A percentile compares a stretch with the other conserved stretches of the same genome.
Conservation (phyloP, 2,113 vertebrate species). For the Crocuta crocuta region DNA sequence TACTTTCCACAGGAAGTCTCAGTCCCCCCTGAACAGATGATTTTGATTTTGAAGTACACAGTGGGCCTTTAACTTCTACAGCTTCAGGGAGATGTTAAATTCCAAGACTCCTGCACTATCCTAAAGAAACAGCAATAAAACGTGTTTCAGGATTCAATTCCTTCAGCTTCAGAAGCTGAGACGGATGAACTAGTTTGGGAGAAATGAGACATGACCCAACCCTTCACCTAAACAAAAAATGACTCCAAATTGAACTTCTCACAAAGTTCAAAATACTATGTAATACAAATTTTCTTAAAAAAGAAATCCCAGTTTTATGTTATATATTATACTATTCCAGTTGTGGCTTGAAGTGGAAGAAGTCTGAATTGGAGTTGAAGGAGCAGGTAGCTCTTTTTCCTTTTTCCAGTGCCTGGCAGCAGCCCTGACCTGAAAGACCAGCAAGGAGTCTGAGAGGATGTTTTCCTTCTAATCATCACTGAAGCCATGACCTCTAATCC, state of each 20-base stretch:
- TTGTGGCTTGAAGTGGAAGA: not conserved
- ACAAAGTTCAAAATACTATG: conserved; percentile 4
- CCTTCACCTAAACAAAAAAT: conserved; percentile 59
- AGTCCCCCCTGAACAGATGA: conserved; percentile 70
- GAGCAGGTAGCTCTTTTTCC: not conserved
- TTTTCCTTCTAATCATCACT: not conserved
- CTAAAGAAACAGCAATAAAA: conserved; percentile 80
- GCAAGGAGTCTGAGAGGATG: not conserved
- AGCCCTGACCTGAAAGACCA: not conserved
- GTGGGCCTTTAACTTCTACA: conserved; percentile 73
- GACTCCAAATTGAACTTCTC: conserved; percentile 51
- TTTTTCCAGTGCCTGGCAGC: not conserved
- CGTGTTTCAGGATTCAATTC: conserved; percentile 64
- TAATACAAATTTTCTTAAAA: not conserved
- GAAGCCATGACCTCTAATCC: not conserved
- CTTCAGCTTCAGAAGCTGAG: conserved; percentile 59
- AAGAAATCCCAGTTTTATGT: not conserved
- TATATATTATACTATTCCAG: not conserved
- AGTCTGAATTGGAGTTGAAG: not conserved
- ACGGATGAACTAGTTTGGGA: conserved; percentile 59
- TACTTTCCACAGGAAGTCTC: conserved; percentile 80
- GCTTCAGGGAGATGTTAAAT: conserved; percentile 69
- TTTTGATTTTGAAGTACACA: conserved; percentile 78
- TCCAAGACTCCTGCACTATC: conserved; percentile 72
- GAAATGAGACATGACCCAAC: conserved; percentile 57